phyloP scores from a whole-genome alignment of 1,140 invertebrate genomes.

The Mycetomoellerius zeteki region DNA sequence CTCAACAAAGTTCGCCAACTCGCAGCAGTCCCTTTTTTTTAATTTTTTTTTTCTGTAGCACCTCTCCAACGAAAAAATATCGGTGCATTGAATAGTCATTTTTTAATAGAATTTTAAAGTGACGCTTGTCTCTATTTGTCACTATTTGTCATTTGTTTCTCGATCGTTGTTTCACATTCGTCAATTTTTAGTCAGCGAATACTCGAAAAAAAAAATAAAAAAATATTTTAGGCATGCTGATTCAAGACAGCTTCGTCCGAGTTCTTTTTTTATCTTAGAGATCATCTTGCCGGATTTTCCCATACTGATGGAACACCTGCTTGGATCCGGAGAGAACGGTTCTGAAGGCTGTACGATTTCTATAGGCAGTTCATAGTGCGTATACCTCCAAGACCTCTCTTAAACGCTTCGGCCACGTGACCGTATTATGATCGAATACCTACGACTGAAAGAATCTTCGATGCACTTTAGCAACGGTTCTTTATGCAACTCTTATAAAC shows the following conservation, averaged over 20 bases:
- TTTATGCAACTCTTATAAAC: constrained; percentile 35
- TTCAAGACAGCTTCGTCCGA: constrained; percentile 9
- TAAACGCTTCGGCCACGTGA: constrained; percentile 42
- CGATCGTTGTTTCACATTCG: background rate
- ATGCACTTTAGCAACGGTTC: background rate
- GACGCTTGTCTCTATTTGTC: background rate
- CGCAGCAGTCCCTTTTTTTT: constrained; percentile 1
- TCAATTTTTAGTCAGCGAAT: constrained; percentile 2
- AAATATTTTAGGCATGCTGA: background rate
- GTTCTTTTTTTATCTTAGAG: constrained; percentile 45
- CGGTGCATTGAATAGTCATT: background rate
- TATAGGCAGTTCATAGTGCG: constrained; percentile 24
- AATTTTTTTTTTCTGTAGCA: background rate
- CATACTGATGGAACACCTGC: constrained; percentile 54
- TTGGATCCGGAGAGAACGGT: constrained; percentile 16
- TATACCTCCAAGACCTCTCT: constrained; percentile 14
- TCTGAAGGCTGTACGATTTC: constrained; percentile 39
- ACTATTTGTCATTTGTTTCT: background rate
- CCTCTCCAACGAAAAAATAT: constrained; percentile 11
- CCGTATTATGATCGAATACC: constrained; percentile 48
- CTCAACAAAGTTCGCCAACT: constrained; percentile 20
- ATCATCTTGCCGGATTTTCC: constrained; percentile 55
- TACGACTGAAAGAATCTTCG: constrained; percentile 19
- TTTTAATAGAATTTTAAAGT: background rate
- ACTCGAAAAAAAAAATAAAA: background rate